Conservation (phyloP, 2,797 vertebrate genomes). For the Steatocranus sp. region DNA sequence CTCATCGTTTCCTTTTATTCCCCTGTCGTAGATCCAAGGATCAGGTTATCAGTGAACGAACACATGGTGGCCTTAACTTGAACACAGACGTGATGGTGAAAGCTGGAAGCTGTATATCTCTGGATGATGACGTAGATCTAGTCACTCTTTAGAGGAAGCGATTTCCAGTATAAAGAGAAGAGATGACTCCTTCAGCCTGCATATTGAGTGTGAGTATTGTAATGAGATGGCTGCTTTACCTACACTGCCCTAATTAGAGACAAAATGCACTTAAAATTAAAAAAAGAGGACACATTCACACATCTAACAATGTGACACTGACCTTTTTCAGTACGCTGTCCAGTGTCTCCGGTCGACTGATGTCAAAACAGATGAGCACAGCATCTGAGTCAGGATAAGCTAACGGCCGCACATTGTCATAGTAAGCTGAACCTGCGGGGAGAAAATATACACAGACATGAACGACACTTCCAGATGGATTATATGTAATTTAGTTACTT, state of each 20-base stretch:
- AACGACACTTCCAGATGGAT: constrained; percentile 3
- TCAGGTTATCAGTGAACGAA: neutral
- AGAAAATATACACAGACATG: neutral
- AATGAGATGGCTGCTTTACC: neutral
- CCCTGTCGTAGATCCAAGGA: neutral
- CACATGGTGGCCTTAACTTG: neutral
- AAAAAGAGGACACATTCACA: neutral
- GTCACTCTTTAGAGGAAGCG: neutral
- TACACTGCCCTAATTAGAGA: neutral
- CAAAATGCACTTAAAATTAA: neutral
- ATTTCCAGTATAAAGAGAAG: neutral
- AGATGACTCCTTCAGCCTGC: neutral
- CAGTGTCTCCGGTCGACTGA: constrained; percentile 92
- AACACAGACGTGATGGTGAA: neutral
- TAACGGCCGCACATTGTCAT: constrained; percentile 91
- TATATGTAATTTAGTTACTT: constrained; percentile 7
- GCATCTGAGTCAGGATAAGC: constrained; percentile 93
- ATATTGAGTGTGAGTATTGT: neutral
- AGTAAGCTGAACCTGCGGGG: constrained; percentile 85
- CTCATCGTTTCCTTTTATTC: neutral
- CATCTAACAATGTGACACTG: constrained; percentile 40
- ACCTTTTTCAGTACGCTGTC: constrained; percentile 96
- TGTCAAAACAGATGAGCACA: constrained; percentile 96
- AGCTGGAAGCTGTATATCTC: neutral
- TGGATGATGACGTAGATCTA: neutral